phyloP scores from a whole-genome alignment of 2,797 vertebrate species.

The Mormyrus proboscirostris region DNA sequence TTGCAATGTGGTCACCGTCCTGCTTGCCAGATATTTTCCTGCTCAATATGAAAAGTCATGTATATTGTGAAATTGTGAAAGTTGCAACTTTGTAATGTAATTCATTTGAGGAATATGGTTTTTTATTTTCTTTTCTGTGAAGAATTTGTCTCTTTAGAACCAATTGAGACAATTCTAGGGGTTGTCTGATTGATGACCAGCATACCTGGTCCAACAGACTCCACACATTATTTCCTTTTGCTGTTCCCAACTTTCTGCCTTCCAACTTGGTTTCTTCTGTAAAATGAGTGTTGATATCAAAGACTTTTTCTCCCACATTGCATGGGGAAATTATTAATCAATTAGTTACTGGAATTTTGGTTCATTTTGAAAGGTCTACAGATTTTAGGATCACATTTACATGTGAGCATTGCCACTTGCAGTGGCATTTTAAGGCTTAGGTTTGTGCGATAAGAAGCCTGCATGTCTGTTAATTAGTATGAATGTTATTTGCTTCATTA shows the following conservation, averaged over 20 bases:
- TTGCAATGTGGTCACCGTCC: not conserved
- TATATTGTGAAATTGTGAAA: not conserved
- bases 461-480: not conserved
- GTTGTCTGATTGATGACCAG: not conserved
- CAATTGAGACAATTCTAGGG: not conserved
- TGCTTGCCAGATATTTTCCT: not conserved
- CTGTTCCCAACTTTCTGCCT: not conserved
- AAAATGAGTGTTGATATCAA: not conserved
- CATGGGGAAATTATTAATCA: not conserved
- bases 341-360: not conserved
- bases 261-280: not conserved
- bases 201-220: not conserved
- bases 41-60: not conserved
- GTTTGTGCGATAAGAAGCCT: not conserved
- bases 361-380: not conserved
- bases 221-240: not conserved
- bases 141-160: not conserved
- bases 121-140: not conserved
- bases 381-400: not conserved
- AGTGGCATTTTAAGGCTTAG: not conserved
- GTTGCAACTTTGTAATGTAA: not conserved
- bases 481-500: not conserved
- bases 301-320: not conserved
- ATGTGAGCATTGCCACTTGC: not conserved
- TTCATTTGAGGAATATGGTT: not conserved